Evolutionary conservation across 1,140 invertebrate species (phyloP).

Genomic region (Grapholita molesta): DNA sequence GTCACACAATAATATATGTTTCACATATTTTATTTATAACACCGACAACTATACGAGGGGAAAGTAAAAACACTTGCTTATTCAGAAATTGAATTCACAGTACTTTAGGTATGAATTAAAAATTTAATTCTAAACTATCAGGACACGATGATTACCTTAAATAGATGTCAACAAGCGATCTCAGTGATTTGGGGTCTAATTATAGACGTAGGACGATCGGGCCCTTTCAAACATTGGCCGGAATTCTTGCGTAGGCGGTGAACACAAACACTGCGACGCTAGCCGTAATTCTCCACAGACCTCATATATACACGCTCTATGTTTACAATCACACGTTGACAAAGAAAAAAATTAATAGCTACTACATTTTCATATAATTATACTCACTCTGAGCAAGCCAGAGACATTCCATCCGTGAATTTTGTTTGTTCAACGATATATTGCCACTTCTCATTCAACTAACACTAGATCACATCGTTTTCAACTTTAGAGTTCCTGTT

Average conservation of each 20-base stretch:
- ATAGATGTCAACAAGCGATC: constrained; percentile 2
- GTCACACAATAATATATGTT: too few relatives aligned
- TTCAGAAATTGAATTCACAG: too few relatives aligned
- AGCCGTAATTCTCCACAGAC: background rate
- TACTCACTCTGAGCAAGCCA: constrained; percentile 37
- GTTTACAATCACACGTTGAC: constrained; percentile 19
- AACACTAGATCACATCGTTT: constrained; percentile 22
- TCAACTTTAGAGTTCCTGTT: background rate
- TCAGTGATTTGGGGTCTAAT: background rate
- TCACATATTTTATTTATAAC: too few relatives aligned
- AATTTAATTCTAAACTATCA: background rate
- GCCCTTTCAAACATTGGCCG: background rate
- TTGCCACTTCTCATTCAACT: constrained; percentile 27
- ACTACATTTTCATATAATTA: constrained; percentile 19
- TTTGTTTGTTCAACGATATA: constrained; percentile 24
- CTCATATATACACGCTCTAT: background rate
- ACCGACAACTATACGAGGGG: too few relatives aligned
- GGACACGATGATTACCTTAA: background rate
- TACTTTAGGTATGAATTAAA: too few relatives aligned
- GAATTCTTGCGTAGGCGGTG: constrained; percentile 15
- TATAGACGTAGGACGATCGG: constrained; percentile 5
- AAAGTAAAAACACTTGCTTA: too few relatives aligned
- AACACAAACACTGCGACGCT: background rate
- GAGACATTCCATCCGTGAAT: constrained; percentile 37
- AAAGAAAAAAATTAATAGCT: constrained; percentile 15